Evolutionary conservation across 2,113 vertebrate species (phyloP), one percentile per base, ranked within the genome.

Genomic region (Cavia porcellus): DNA sequence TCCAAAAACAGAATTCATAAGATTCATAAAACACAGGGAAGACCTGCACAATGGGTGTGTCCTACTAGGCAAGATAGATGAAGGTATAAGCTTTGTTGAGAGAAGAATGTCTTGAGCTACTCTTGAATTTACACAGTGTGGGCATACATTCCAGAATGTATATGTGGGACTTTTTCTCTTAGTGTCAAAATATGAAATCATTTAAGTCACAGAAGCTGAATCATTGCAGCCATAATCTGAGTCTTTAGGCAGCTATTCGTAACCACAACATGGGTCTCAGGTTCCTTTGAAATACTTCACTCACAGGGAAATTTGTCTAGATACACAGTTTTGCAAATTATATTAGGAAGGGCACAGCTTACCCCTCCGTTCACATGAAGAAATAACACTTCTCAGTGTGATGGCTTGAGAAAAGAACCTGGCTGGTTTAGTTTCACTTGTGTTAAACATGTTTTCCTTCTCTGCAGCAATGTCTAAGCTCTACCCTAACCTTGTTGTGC

Each of bases 401-500:
- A 64, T 47, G 50, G 30, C 50, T 17, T 30, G 30, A 91, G 55
- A 96, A 94, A 74, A 50, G 74, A 66, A 42, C 38, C 55, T 79
- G 89, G 75, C 90, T 88, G 62, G 8, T 80, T 91, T 93, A 77
- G 20, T 85, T 20, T 64, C 74, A 57, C 17, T 70, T 55, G 24
- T 61, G 55, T 64, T 88, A 35, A 66, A 74, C 19, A 72, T 55
- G 50, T 86, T 28, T 87, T 25, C 0, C 30, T 68, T 22, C 45
- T 57, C 20, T 45, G 25, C n/a, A 83, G 30, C 55, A 75, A 70
- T 91, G 92, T n/a, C 22, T 17, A 82, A 93, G 13, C 64, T 72
- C 62, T 52, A 3, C 55, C 22, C 25, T 95, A 84, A 86, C 38
- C 84, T 96, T 92, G 89, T 84, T 97, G 52, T 95, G 45, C 82